phyloP scores from a whole-genome alignment of 2,888 invertebrate species.

The Hetaerina titia region DNA sequence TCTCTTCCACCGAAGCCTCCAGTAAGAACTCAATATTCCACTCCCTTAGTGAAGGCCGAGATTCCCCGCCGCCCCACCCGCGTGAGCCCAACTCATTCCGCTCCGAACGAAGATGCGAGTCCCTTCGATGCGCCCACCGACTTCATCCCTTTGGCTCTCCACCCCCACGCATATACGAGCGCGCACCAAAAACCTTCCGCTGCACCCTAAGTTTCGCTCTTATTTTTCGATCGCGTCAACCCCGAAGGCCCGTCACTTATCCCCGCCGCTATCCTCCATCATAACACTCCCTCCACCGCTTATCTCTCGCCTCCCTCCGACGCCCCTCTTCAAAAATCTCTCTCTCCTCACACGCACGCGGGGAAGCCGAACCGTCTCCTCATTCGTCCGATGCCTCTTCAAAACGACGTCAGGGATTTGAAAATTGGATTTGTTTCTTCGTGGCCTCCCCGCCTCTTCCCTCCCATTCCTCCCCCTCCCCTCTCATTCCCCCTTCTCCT shows the following conservation, averaged over 20 bases:
- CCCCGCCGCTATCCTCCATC: no score
- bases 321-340: conserved; percentile 34
- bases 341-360: background rate
- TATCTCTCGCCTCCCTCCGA: background rate
- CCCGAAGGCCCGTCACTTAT: no score
- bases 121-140: no score
- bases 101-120: no score
- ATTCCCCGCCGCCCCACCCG: background rate
- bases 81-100: no score
- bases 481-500: background rate
- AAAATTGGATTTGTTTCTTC: conserved; percentile 68
- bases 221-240: no score
- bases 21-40: background rate
- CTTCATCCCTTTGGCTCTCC: no score
- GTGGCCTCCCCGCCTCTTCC: conserved; percentile 18
- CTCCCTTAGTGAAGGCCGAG: background rate
- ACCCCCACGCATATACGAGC: no score
- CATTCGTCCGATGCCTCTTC: conserved; percentile 42
- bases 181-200: no score
- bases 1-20: background rate
- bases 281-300: background rate
- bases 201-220: no score
- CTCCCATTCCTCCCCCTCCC: background rate
- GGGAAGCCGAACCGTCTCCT: conserved; percentile 39
- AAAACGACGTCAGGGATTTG: conserved; percentile 68